Base-by-base conservation (phyloP, 2,113 vertebrate genomes). In the Oreochromis niloticus region DNA sequence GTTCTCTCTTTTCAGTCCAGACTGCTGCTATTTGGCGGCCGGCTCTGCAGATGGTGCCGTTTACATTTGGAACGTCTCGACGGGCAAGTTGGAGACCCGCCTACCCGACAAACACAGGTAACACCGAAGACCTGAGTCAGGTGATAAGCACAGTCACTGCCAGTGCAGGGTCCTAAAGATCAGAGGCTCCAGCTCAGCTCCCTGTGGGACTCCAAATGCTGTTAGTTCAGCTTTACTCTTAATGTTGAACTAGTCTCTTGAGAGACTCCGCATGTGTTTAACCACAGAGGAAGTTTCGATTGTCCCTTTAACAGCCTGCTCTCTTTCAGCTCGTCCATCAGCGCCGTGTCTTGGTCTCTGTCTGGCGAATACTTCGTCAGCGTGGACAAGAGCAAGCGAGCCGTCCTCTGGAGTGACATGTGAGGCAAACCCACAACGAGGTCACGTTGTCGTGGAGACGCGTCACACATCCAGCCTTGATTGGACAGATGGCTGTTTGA, bases 51-150 rank as follows among this genome's bases (percentile, higher is more conserved):
- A 98, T 0, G 97, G 97, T 2, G 81, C 95, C 1, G 96, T 98
- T 84, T 98, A 97, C 92, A 94, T 98, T 88, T 98, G 98, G 98
- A 96, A 97, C 9, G 91, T 96, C 2, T 94, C 94, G 41, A 96
- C 92, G 0, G 97, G 96, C 10, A 93, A 94, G 27, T 92, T 98
- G 92, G 96, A 97, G 94, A 95, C 93, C 2, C 94, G 93, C 24
- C 94, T 98, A 6, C 90, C 85, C 0, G 97, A 96, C 68, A 92
- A 94, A 68, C 98, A 98, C 95, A 96, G 96, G 98, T 98, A 94
- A 50, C 34, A n/a, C 61, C 7, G 6, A 41, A 41, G 19, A 9
- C 34, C 11, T 8, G 19, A 4, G 43, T 19, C 68, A 32, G 24
- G 11, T n/a, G 14, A 83, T 68, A 43, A 52, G 22, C 43, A 59